Conservation (phyloP, 2,888 invertebrate genomes). For the Torymus texanus region DNA sequence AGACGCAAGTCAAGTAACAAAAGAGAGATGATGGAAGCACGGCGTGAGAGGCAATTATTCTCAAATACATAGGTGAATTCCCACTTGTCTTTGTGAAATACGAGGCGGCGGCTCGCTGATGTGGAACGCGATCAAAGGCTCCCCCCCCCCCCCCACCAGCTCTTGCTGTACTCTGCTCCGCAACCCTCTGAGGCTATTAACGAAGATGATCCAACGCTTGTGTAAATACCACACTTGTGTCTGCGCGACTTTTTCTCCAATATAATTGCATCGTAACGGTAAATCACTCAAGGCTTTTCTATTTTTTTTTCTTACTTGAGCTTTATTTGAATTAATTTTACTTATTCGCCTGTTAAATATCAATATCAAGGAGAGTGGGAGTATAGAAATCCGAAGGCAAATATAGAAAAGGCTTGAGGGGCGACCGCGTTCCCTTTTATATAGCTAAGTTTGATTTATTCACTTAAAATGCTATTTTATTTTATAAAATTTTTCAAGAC, state of each 20-base stretch:
- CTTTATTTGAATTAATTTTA: background rate
- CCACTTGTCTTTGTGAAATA: slow-evolving; percentile 40
- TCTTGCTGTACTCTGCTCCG: background rate
- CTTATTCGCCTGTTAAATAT: no score
- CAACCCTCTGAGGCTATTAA: slow-evolving; percentile 20
- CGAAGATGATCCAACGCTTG: slow-evolving; percentile 12
- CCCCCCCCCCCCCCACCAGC: background rate
- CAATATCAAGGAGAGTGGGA: no score
- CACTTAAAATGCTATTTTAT: no score
- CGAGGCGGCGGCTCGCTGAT: slow-evolving; percentile 32
- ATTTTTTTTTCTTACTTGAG: background rate
- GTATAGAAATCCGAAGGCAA: no score
- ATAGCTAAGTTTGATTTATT: no score
- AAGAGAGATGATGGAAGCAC: slow-evolving; percentile 15
- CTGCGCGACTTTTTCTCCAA: background rate
- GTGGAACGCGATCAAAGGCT: slow-evolving; percentile 34
- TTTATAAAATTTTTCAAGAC: no score
- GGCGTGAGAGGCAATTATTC: slow-evolving; percentile 32
- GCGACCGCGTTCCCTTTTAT: no score
- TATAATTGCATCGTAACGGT: slow-evolving; percentile 10
- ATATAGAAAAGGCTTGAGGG: no score
- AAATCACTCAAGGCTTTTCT: background rate
- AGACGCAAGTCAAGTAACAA: slow-evolving; percentile 14
- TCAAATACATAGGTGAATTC: slow-evolving; percentile 31
- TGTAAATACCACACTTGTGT: background rate